These are phyloP conservation scores for Orycteropus afer DNA, from an alignment of 2,113 vertebrate genomes.

Conservation along the genomic window DNA sequence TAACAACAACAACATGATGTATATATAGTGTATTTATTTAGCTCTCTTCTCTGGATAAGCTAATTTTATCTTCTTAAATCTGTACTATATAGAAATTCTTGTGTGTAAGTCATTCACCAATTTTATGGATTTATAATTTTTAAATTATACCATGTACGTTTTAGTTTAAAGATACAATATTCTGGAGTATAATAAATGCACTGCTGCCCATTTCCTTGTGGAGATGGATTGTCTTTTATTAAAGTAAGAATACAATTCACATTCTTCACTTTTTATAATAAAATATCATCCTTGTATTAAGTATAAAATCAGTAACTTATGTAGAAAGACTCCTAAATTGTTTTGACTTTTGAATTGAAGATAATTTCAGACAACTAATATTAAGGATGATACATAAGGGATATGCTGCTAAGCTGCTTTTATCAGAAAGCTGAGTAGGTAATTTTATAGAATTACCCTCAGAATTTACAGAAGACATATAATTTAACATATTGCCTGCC, in stretches of 20 bases:
- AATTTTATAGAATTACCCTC: constrained; percentile 16
- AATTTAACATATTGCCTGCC: neutral
- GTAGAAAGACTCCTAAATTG: neutral
- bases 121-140: neutral
- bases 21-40: too few species aligned
- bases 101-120: constrained; percentile 42
- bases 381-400: neutral
- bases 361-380: constrained; percentile 8
- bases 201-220: neutral
- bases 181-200: constrained; percentile 21
- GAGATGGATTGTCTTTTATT: neutral
- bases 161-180: constrained; percentile 38
- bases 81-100: neutral
- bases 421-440: constrained; percentile 39
- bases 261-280: neutral
- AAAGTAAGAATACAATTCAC: neutral
- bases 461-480: constrained; percentile 22
- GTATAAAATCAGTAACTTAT: constrained; percentile 22
- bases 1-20: too few species aligned
- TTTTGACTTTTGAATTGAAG: constrained; percentile 51
- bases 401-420: constrained; percentile 17
- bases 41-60: neutral
- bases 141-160: neutral
- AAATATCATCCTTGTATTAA: neutral
- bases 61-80: constrained; percentile 48